phyloP scores from a whole-genome alignment of 2,797 vertebrate species.

The Buceros bicornis region DNA sequence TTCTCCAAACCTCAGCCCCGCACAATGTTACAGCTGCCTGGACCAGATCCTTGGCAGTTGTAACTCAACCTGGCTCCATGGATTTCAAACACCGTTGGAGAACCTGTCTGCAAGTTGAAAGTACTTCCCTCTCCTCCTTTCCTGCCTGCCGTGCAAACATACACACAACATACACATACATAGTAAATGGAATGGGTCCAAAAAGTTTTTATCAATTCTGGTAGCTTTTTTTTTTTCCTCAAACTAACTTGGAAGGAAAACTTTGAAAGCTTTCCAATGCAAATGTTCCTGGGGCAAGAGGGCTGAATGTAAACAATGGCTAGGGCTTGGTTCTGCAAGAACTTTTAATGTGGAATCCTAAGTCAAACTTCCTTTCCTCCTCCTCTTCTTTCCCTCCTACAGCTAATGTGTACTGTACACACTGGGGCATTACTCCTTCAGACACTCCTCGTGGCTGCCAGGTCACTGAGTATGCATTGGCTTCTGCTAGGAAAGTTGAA shows the following conservation, averaged over 20 bases:
- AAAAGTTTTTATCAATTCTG: background rate
- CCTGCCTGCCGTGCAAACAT: background rate
- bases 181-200: constrained; percentile 14
- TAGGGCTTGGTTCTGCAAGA: background rate
- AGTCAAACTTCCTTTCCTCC: background rate
- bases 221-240: background rate
- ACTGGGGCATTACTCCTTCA: background rate
- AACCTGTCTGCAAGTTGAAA: constrained; percentile 33
- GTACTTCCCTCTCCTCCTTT: constrained; percentile 30
- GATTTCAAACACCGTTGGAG: constrained; percentile 14
- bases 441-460: background rate
- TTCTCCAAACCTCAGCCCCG: constrained; percentile 20
- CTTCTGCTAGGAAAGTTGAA: constrained; percentile 19
- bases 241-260: background rate
- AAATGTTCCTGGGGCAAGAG: constrained; percentile 33
- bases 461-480: background rate
- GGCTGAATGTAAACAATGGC: background rate
- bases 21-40: background rate
- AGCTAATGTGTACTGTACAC: background rate
- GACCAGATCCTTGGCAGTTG: background rate
- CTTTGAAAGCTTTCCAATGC: constrained; percentile 55
- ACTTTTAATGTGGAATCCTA: background rate
- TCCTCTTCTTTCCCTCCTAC: background rate
- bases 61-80: background rate
- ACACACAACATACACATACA: background rate